Evolutionary conservation across 2,888 invertebrate species (phyloP).

Genomic region (Achlya flavicornis): DNA sequence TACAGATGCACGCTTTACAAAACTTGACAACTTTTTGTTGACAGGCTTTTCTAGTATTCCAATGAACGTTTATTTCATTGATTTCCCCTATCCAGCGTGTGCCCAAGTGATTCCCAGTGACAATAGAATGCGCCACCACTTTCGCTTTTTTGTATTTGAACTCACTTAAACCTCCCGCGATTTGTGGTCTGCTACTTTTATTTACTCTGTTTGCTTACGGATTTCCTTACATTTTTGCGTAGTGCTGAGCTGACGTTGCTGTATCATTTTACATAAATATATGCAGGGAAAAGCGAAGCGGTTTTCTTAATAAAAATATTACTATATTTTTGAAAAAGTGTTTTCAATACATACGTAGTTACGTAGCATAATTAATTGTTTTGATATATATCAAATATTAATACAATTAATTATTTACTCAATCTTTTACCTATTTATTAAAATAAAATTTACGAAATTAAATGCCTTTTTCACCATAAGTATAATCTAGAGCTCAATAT

Average conservation of each 20-base stretch:
- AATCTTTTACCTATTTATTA: too few relatives aligned
- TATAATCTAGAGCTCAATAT: too few relatives aligned
- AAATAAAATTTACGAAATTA: too few relatives aligned
- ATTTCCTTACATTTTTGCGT: slow-evolving; percentile 46
- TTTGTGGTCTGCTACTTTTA: slow-evolving; percentile 60
- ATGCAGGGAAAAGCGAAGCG: slow-evolving; percentile 12
- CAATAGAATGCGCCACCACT: slow-evolving; percentile 57
- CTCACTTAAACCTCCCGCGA: slow-evolving; percentile 70
- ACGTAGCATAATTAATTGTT: too few relatives aligned
- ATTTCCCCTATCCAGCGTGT: slow-evolving; percentile 38
- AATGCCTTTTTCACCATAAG: too few relatives aligned
- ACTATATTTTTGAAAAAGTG: too few relatives aligned
- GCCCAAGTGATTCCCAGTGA: slow-evolving; percentile 63
- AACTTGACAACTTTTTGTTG: not conserved
- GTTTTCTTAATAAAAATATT: not conserved
- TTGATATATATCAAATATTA: too few relatives aligned
- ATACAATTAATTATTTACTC: too few relatives aligned
- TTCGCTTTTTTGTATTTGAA: slow-evolving; percentile 76
- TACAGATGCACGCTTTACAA: not conserved
- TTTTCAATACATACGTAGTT: too few relatives aligned
- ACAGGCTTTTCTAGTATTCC: slow-evolving; percentile 8
- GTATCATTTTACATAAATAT: slow-evolving; percentile 41
- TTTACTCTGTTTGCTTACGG: slow-evolving; percentile 61
- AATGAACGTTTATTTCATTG: not conserved
- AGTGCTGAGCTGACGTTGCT: slow-evolving; percentile 28